Percentiles rank a stretch among this genome's conserved stretches.
Evolutionary conservation across 1,140 invertebrate genomes (phyloP).

Genomic region (Habropoda laboriosa): DNA sequence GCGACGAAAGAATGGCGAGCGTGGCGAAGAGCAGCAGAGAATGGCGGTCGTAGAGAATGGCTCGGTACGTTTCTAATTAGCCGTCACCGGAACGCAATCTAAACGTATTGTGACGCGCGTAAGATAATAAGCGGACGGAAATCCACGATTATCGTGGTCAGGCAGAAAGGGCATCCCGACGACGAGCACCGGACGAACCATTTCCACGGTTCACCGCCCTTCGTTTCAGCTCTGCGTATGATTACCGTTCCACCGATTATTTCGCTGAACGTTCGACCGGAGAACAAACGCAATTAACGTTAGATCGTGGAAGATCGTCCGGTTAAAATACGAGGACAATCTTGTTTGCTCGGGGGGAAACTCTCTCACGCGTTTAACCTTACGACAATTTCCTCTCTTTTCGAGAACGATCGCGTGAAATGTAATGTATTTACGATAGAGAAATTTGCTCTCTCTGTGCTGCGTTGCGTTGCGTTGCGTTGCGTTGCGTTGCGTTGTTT

Average conservation of each 20-base stretch:
- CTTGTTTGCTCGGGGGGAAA: slow-evolving; percentile 43
- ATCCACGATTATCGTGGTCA: slow-evolving; percentile 79
- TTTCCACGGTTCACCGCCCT: slow-evolving; percentile 79
- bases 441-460: too few relatives aligned
- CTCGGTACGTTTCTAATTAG: slow-evolving; percentile 55
- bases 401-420: too few relatives aligned
- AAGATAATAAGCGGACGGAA: slow-evolving; percentile 78
- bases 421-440: too few relatives aligned
- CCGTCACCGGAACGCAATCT: slow-evolving; percentile 59
- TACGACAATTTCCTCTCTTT: slow-evolving; percentile 18
- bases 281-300: slow-evolving; percentile 56
- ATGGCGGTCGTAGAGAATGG: background rate
- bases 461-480: too few relatives aligned
- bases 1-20: background rate
- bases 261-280: slow-evolving; percentile 38
- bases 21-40: background rate
- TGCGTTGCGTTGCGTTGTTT: background rate
- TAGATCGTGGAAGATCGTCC: slow-evolving; percentile 1
- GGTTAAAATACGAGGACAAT: slow-evolving; percentile 24
- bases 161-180: slow-evolving; percentile 74
- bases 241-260: slow-evolving; percentile 68
- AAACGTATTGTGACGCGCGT: slow-evolving; percentile 69
- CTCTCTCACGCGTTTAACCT: slow-evolving; percentile 52
- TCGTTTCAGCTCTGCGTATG: slow-evolving; percentile 68
- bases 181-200: slow-evolving; percentile 77